phyloP scores from a whole-genome alignment of 2,888 invertebrate genomes.

The Cataglyphis livida region DNA sequence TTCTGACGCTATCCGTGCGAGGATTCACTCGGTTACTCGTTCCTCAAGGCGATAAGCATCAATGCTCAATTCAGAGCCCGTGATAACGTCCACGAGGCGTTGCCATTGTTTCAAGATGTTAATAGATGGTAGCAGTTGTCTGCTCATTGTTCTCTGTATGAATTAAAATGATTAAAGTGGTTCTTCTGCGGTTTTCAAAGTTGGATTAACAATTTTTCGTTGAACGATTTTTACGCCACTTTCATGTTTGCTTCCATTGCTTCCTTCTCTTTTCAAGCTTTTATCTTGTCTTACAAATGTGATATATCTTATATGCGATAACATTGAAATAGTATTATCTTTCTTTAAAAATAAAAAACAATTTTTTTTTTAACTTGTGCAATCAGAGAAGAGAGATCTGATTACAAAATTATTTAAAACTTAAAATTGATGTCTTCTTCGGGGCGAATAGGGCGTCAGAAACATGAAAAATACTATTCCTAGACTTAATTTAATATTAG shows the following conservation, averaged over 20 bases:
- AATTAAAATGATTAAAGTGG: conserved; percentile 79
- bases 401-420: conserved; percentile 18
- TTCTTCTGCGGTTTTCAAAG: conserved; percentile 52
- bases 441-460: background rate
- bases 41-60: conserved; percentile 77
- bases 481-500: background rate
- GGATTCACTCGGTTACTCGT: conserved; percentile 78
- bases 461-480: background rate
- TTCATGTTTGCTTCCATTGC: background rate
- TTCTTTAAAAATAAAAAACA: background rate
- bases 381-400: background rate
- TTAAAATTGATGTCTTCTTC: conserved; percentile 24
- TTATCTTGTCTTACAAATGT: background rate
- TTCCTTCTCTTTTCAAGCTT: background rate
- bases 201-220: conserved; percentile 17
- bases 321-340: background rate
- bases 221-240: background rate
- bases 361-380: background rate
- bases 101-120: conserved; percentile 78
- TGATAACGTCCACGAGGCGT: conserved; percentile 76
- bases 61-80: conserved; percentile 76
- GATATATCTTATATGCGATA: background rate
- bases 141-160: conserved; percentile 79
- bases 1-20: conserved; percentile 75
- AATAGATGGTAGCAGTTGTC: conserved; percentile 75